phyloP scores from a whole-genome alignment of 2,797 vertebrate species.

The Xenopus petersii region DNA sequence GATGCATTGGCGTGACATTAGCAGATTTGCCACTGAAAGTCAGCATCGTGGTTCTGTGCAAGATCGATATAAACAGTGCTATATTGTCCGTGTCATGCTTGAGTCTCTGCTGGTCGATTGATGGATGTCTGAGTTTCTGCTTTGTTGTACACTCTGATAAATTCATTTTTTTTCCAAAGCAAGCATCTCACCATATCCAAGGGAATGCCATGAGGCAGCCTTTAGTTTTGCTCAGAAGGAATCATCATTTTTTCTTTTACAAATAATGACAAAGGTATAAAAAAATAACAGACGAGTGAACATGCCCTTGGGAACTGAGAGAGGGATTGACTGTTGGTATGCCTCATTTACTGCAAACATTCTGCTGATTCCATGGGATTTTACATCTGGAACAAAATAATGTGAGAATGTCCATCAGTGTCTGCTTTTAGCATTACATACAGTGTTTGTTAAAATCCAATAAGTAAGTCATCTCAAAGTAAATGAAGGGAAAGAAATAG shows the following conservation, averaged over 20 bases:
- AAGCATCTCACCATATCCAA: neutral
- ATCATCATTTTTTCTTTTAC: slow-evolving; percentile 3
- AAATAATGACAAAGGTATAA: neutral
- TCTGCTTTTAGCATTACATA: too few species aligned
- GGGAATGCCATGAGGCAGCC: slow-evolving; percentile 2
- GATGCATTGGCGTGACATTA: neutral
- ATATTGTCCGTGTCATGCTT: neutral
- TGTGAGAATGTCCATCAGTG: neutral
- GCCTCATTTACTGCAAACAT: neutral
- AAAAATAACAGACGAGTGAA: slow-evolving; percentile 7
- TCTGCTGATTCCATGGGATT: slow-evolving; percentile 4
- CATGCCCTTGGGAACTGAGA: neutral
- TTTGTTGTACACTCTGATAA: neutral
- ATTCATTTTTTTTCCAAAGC: slow-evolving; percentile 7
- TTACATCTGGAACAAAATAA: neutral
- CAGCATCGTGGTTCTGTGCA: neutral
- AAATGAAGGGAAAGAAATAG: too few species aligned
- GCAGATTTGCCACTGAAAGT: neutral
- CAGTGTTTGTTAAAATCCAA: too few species aligned
- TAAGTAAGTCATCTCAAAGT: too few species aligned
- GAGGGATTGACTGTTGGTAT: neutral
- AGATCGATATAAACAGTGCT: neutral
- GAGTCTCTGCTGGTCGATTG: slow-evolving; percentile 12
- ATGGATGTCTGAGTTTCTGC: slow-evolving; percentile 7
- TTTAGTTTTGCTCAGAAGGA: neutral